A percentile compares a stretch with the other conserved stretches of the same genome.
Conservation (phyloP, 2,888 invertebrate genomes). For the Lasioglossum malachurum region DNA sequence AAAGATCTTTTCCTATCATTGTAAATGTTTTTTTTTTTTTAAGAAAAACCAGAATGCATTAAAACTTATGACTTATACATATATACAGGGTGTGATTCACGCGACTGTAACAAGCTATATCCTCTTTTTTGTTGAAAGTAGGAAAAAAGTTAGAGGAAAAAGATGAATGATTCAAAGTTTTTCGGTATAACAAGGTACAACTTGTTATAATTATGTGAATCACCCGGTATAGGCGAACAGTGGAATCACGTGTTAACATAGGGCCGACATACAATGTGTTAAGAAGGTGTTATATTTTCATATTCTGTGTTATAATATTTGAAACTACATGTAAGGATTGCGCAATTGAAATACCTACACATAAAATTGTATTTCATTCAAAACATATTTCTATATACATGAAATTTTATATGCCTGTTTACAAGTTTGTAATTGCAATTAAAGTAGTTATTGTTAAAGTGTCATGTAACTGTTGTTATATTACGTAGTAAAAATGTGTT, state of each 20-base stretch:
- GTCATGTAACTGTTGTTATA: slow-evolving; percentile 27
- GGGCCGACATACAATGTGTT: not conserved
- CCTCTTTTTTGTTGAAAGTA: too few relatives aligned
- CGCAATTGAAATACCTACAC: slow-evolving; percentile 3
- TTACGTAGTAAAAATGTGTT: slow-evolving; percentile 20
- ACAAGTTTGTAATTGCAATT: slow-evolving; percentile 20
- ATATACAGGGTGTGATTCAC: not conserved
- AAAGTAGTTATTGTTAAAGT: slow-evolving; percentile 24
- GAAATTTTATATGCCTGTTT: slow-evolving; percentile 41
- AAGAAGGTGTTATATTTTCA: slow-evolving; percentile 15
- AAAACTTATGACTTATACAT: not conserved
- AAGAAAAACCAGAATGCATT: not conserved
- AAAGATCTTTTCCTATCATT: not conserved
- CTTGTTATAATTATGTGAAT: too few relatives aligned
- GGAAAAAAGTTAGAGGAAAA: too few relatives aligned
- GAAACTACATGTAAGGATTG: slow-evolving; percentile 9
- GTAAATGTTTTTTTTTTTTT: not conserved
- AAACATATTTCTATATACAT: slow-evolving; percentile 46
- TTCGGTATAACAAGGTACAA: too few relatives aligned
- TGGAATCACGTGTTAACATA: not conserved
- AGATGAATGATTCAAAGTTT: too few relatives aligned
- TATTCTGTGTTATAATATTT: slow-evolving; percentile 7
- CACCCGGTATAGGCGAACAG: not conserved
- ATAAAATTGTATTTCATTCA: slow-evolving; percentile 19
- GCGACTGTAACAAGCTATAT: too few relatives aligned